Evolutionary conservation across 2,888 invertebrate species (phyloP), one percentile per base, ranked within the genome.

Genomic region (Dendrolimus pini): DNA sequence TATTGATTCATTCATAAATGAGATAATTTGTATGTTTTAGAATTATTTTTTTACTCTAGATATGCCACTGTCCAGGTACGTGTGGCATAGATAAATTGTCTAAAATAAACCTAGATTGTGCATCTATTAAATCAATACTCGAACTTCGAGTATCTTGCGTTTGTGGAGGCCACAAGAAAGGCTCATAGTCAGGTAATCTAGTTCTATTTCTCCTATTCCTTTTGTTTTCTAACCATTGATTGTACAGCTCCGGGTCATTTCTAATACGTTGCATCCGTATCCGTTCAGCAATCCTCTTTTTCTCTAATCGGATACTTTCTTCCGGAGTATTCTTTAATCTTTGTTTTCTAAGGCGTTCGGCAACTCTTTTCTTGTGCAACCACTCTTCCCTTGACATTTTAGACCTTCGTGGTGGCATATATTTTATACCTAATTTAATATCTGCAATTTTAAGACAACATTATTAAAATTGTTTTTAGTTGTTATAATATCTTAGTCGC

Each of bases 401-500:
- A 30, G 30, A 30, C 6, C 30, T 30, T 30, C 3, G 30, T 30
- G 30, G 30, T 30, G 30, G 30, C 30, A 30, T 30, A 30, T 30
- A 58, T 8, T 6, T 41, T n/a, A 41, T 58, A 7, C 12, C 55
- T 61, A 54, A 55, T 53, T 52, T 42, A 1, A 53, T 7, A 54
- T 57, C 54, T 9, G 56, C 59, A 52, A 52, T 58, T 53, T 42
- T 63, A 56, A 30, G 30, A 30, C 30, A 30, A 30, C 30, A 30
- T 30, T 30, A 30, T 30, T 30, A 30, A 30, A 30, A 6, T 30
- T 30, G 30, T 30, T 30, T 30, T 30, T 30, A 30, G 6, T 30
- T 30, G 30, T 30, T 30, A 6, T 30, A 30, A 30, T 30, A 30
- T 30, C 30, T 30, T 30, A 30, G 30, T 3, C 30, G 3, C 6